Evolutionary conservation across 1,140 invertebrate genomes (phyloP), one percentile per base, ranked within the genome.

Genomic region (Phymorhynchus buccinoides): DNA sequence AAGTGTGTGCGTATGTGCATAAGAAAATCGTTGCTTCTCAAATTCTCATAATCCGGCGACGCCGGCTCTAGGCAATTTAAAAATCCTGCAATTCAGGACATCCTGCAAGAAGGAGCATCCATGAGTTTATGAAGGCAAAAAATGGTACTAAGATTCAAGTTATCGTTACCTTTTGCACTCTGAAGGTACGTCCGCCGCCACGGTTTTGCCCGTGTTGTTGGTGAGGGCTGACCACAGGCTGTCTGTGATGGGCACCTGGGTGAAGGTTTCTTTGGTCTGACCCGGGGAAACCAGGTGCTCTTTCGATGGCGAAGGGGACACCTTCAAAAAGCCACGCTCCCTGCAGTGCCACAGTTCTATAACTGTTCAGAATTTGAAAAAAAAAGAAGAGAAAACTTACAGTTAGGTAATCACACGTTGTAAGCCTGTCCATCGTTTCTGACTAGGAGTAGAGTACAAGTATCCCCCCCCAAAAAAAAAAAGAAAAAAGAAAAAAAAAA

Each of bases 261-360:
- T 83, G 39, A 83, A 68, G 22, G 48, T 79, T 3, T 52, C 37
- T 37, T 41, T 27, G 16, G 32, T 27, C 18, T 27, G 14, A 9
- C 3, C 30, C 18, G 73, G 9, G 39, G 37, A 41, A 4, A 27
- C 0, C 27, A 27, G 22, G 32, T 37, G 80, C 27, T 42, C 37
- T 7, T 18, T 30, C 73, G 62, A 27, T 27, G 80, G 32, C 12
- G 62, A 35, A 39, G 41, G 14, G 1, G 41, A 71, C 16, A 71
- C 37, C 68, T 30, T 30, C 30, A 83, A 3, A 41, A 83, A 83
- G 30, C 81, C 81, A 68, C 32, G 27, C 39, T 66, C 41, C 6
- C 2, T 30, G n/a, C 52, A 71, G 81, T 83, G 62, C 39, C 66
- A 32, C 22, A 83, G 62, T 35, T 83, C 81, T 66, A 83, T 83